These are phyloP conservation scores for Halocynthia roretzi DNA, from an alignment of 23 tunicate genomes.

Conservation along the genomic window DNA sequence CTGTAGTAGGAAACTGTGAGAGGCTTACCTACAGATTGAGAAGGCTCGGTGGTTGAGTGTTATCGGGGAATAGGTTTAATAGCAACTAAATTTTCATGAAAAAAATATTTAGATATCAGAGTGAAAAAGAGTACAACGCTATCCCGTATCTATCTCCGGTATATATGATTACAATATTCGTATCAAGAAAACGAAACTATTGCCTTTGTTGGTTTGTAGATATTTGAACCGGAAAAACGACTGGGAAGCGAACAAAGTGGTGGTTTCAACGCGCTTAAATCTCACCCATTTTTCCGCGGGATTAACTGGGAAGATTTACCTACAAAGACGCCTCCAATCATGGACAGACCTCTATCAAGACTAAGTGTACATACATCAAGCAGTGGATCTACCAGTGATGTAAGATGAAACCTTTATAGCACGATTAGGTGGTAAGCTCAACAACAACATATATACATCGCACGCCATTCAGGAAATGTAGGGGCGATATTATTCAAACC, in stretches of 20 bases:
- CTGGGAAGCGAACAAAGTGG: constrained; percentile 30
- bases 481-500: too few relatives aligned
- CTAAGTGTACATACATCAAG: background rate
- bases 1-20: background rate
- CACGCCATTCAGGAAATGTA: too few relatives aligned
- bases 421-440: too few relatives aligned
- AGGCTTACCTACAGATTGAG: too few relatives aligned
- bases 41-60: too few relatives aligned
- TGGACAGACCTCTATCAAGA: constrained; percentile 4
- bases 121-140: too few relatives aligned
- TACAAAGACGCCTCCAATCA: constrained; percentile 27
- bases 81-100: too few relatives aligned
- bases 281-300: constrained; percentile 31
- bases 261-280: constrained; percentile 33
- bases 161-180: background rate
- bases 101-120: too few relatives aligned
- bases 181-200: too few relatives aligned
- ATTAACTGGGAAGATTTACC: constrained; percentile 36
- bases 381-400: constrained; percentile 1
- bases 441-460: too few relatives aligned
- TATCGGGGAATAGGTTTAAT: too few relatives aligned
- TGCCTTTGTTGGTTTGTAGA: constrained; percentile 6
- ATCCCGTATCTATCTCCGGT: background rate
- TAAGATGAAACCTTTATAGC: background rate
- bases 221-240: constrained; percentile 19